Base-by-base conservation (phyloP, 2,797 vertebrate genomes). In the Parambassis ranga region DNA sequence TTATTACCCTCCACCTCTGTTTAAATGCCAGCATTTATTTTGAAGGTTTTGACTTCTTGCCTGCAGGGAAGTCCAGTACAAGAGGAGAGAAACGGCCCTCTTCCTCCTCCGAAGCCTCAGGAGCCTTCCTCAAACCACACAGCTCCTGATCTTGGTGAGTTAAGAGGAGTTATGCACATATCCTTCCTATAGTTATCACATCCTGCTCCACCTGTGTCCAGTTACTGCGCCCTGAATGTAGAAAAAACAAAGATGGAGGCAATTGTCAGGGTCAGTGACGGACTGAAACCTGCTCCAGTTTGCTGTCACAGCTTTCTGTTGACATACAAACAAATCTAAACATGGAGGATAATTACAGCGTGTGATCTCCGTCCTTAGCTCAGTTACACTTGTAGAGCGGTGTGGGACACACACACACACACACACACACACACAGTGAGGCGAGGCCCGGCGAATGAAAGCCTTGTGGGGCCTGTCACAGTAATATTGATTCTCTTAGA, bases 1-100 rank as follows among this genome's bases (percentile, higher is more conserved):
- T 32, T 32, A 1, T n/a, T n/a, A n/a, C n/a, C n/a, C n/a, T n/a
- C n/a, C n/a, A n/a, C n/a, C n/a, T n/a, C n/a, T n/a, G n/a, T n/a
- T n/a, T n/a, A n/a, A n/a, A n/a, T n/a, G n/a, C n/a, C n/a, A n/a
- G n/a, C 4, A 0, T 15, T 31, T 43, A 4, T 24, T 43, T 24
- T 35, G 4, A 11, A 2, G 8, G 9, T 10, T 15, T 44, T 7
- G 8, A n/a, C n/a, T 23, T 24, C 5, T 47, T 1, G 20, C 71
- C 42, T 53, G 30, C 75, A 93, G 92, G 80, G 56, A n/a, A 6
- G 62, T 37, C 79, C 87, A 0, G 53, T 81, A 15, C 76, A 33
- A 13, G 95, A 96, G 75, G 94, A 95, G 81, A 91, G 90, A 56
- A 98, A 97, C 2, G 95, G 96, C 0, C 95, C 93, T 0, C 67